Conservation (phyloP, 2,797 vertebrate species). For the Numenius phaeopus region DNA sequence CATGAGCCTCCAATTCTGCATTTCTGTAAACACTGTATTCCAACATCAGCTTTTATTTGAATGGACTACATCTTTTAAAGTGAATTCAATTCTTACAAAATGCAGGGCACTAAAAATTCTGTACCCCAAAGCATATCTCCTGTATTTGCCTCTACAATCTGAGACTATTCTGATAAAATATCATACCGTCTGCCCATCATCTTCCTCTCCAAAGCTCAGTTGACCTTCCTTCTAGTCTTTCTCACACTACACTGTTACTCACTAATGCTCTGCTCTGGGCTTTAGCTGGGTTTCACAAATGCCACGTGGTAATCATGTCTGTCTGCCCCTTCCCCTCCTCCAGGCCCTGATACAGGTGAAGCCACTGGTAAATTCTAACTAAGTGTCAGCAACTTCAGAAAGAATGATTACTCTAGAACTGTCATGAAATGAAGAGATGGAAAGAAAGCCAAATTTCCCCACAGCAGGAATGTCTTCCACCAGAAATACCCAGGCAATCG, state of each 20-base stretch:
- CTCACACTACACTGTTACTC: background rate
- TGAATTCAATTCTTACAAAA: background rate
- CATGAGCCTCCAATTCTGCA: background rate
- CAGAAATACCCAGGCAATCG: background rate
- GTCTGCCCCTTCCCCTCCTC: background rate
- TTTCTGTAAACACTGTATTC: background rate
- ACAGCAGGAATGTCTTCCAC: background rate
- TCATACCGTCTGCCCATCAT: too few relatives aligned
- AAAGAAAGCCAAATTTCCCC: background rate
- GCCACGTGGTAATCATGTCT: background rate
- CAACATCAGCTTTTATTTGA: background rate
- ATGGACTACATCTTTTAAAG: background rate
- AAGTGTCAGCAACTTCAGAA: background rate
- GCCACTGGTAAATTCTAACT: background rate
- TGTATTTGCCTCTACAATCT: background rate
- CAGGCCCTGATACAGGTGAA: background rate
- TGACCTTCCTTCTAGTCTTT: background rate
- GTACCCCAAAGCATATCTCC: background rate
- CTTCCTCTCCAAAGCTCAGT: background rate
- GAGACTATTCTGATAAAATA: background rate
- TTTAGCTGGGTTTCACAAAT: background rate
- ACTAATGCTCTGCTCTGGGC: background rate
- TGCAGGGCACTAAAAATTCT: background rate
- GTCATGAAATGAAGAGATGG: background rate
- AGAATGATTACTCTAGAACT: background rate